Evolutionary conservation across 1,140 invertebrate genomes (phyloP), one percentile per base, ranked within the genome.

Genomic region (Drosophila punjabiensis): DNA sequence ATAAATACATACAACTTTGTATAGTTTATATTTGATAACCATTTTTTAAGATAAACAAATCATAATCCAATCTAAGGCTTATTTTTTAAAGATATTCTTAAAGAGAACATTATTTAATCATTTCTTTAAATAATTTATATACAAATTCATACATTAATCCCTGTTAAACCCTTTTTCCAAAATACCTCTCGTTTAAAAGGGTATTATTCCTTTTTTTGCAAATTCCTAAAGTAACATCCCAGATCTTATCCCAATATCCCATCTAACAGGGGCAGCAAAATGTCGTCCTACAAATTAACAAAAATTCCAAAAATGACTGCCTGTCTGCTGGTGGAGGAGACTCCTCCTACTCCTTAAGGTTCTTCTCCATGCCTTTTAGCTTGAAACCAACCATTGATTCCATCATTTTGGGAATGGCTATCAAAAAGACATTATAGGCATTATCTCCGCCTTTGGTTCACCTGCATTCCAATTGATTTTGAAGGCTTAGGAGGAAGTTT

Each of bases 261-360:
- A 45, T 48, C 33, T 50, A 77, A 81, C 82, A 82, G 82, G 48
- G 81, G 85, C 86, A 85, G 37, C 85, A 67, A 89, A 79, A 90
- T 90, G 75, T 89, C 82, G 70, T 89, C 76, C 86, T 80, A 90
- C 86, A 90, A 90, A 90, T 90, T 90, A 81, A 86, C 86, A 90
- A 90, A 90, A 90, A 90, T 90, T 91, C 79, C 76, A 90, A 82
- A 63, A 71, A 86, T 90, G 45, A 84, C 69, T 86, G 50, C 50
- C 41, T 61, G 56, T 82, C 75, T 77, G 53, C 53, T 50, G 20
- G 14, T 50, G 20, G 9, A 62, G 32, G 41, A 76, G 60, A 76
- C 69, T 78, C 70, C 82, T 69, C 61, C 82, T 70, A 43, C 50
- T 37, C 33, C 43, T 63, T 43, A 14, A 9, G 48, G 20, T 32